Evolutionary conservation across 2,888 invertebrate genomes (phyloP), one percentile per base, ranked within the genome.

Genomic region (Sericinus montela): DNA sequence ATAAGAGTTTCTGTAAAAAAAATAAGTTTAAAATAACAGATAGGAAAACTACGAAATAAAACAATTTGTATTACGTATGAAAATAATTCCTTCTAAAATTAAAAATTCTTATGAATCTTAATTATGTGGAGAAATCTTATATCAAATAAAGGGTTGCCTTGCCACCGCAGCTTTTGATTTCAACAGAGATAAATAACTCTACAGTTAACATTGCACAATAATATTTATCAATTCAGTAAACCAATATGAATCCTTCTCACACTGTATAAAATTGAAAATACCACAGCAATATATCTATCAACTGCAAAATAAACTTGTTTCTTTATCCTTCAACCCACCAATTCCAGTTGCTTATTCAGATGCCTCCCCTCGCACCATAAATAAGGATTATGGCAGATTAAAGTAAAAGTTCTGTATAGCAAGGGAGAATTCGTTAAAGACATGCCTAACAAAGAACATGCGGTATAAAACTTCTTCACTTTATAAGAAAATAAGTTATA

Each of bases 321-420:
- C 60, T 61, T 65, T 62, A 63, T 72, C 67, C 65, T 56, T 49
- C 56, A 38, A 58, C 50, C 23, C 19, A 67, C 66, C 69, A 69
- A 73, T 71, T 67, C 67, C 69, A 65, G 73, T 73, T 77, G 78
- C 75, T 72, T 75, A 74, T 77, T 72, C 75, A 76, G 71, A 72
- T 74, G 52, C 73, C 61, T 62, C 72, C 74, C 73, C 67, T 67
- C 53, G 53, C 61, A 63, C 65, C 65, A 75, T 80, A 81, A 80
- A 79, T 81, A 70, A 76, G 61, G 74, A 75, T 77, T 79, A 76
- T 58, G 55, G 52, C 35, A 57, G 72, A 74, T 79, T 74, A 68
- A 68, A 62, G 54, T 60, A 56, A 64, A 62, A 67, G 62, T 60
- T 69, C 11, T 48, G 48, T 41, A 45, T 28, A 35, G 35, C 30